Evolutionary conservation across 53 echinoderm and acorn worm species (phyloP).

Genomic region (Crossaster papposus): DNA sequence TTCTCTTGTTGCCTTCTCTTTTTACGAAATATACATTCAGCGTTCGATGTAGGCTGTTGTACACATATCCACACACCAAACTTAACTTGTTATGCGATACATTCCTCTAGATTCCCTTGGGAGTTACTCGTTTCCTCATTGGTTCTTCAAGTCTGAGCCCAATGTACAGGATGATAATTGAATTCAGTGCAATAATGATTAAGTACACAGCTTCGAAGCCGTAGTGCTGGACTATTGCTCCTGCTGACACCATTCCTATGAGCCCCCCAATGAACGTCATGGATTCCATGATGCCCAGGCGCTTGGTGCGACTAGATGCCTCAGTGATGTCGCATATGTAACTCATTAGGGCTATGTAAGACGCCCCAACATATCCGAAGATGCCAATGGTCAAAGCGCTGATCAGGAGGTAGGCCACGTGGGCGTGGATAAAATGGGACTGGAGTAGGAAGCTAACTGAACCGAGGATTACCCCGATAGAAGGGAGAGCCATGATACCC

Average conservation of each 20-base stretch:
- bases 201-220: slow-evolving; percentile 67
- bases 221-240: slow-evolving; percentile 46
- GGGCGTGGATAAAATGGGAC: slow-evolving; percentile 61
- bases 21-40: slow-evolving; percentile 8
- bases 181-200: slow-evolving; percentile 52
- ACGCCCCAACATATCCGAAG: slow-evolving; percentile 66
- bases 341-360: slow-evolving; percentile 62
- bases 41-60: slow-evolving; percentile 54
- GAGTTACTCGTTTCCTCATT: slow-evolving; percentile 9
- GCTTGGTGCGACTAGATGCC: slow-evolving; percentile 63
- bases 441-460: slow-evolving; percentile 62
- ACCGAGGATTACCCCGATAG: slow-evolving; percentile 52
- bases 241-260: slow-evolving; percentile 56
- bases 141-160: slow-evolving; percentile 64
- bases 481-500: slow-evolving; percentile 63
- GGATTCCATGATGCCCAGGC: slow-evolving; percentile 73
- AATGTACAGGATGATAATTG: slow-evolving; percentile 63
- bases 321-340: slow-evolving; percentile 80
- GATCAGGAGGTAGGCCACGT: slow-evolving; percentile 35
- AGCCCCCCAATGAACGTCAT: slow-evolving; percentile 76
- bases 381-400: slow-evolving; percentile 58
- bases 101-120: slow-evolving; percentile 18
- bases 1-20: neutral
- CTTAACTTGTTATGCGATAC: slow-evolving; percentile 22
- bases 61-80: slow-evolving; percentile 17